phyloP scores from a whole-genome alignment of 2,113 vertebrate species.

The Puntigrus tetrazona region DNA sequence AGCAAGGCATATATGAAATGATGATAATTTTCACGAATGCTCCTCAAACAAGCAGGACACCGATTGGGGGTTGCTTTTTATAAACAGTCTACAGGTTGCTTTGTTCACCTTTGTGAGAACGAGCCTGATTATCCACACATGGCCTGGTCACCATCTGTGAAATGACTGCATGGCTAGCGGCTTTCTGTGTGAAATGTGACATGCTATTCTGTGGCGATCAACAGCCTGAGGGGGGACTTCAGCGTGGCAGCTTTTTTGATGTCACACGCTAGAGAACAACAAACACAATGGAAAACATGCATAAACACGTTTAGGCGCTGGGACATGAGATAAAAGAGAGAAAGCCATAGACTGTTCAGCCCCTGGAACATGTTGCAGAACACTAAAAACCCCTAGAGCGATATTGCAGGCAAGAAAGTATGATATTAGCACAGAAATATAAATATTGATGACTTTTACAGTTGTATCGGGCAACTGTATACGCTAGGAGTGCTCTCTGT shows the following conservation, averaged over 20 bases:
- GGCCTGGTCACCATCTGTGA: slow-evolving; percentile 27
- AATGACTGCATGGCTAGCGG: slow-evolving; percentile 2
- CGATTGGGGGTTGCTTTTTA: neutral
- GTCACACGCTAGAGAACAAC: neutral
- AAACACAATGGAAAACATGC: slow-evolving; percentile 33
- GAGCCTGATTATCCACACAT: slow-evolving; percentile 6
- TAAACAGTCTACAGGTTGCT: neutral
- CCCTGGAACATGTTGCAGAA: neutral
- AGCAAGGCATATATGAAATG: too few species aligned
- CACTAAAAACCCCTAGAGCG: neutral
- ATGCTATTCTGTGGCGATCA: neutral
- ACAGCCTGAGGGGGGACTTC: neutral
- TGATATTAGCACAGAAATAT: neutral
- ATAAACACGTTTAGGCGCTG: neutral
- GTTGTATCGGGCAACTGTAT: neutral
- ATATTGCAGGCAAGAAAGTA: neutral
- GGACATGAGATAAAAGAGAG: neutral
- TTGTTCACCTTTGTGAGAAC: slow-evolving; percentile 13
- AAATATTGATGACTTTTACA: neutral
- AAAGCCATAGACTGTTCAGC: neutral
- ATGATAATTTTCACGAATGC: neutral
- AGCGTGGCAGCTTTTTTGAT: neutral
- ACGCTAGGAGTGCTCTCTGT: neutral
- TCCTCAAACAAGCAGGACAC: neutral
- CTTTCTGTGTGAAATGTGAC: neutral